Evolutionary conservation across 2,113 vertebrate species (phyloP), one percentile per base, ranked within the genome.

Genomic region (Neoarius graeffei): DNA sequence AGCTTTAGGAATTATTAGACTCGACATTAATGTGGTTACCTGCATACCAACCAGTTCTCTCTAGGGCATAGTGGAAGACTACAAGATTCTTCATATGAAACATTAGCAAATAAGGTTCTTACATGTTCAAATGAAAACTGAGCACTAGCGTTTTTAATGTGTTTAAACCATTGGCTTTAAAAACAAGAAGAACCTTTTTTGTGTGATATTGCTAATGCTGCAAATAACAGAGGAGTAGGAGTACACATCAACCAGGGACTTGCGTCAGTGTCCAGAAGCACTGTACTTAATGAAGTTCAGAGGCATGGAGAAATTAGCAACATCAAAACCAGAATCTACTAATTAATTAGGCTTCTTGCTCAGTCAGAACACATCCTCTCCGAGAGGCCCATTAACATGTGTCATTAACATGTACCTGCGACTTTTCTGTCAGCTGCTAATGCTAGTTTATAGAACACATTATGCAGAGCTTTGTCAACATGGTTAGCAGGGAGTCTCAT

Each of bases 281-380:
- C 90, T 84, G 90, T 89, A 90, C 93, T 94, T 95, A 95, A 96
- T 95, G 94, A 95, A 95, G 94, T 94, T 91, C 93, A 92, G 93
- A 94, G 94, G 94, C 94, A 95, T 94, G 94, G 93, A 93, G 94
- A 94, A 95, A 96, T 95, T 95, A 95, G 94, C 94, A 93, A 95
- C 95, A 96, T 96, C 95, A 96, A 96, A 96, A 95, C 93, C 92
- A 74, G 91, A 95, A 95, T 94, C 94, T 94, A 93, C 93, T 95
- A 95, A 96, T 95, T 95, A 96, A 95, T 96, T 95, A 96, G 95
- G 92, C 93, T 94, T 90, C 93, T 87, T 92, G 35, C 92, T 91
- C 92, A 86, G 93, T 94, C 83, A 88, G 88, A 91, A 91, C 94
- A 94, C 93, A 93, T 92, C 92, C 92, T 94, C 92, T 90, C 89